phyloP scores from a whole-genome alignment of 1,140 invertebrate species.

The Nautilus pompilius region DNA sequence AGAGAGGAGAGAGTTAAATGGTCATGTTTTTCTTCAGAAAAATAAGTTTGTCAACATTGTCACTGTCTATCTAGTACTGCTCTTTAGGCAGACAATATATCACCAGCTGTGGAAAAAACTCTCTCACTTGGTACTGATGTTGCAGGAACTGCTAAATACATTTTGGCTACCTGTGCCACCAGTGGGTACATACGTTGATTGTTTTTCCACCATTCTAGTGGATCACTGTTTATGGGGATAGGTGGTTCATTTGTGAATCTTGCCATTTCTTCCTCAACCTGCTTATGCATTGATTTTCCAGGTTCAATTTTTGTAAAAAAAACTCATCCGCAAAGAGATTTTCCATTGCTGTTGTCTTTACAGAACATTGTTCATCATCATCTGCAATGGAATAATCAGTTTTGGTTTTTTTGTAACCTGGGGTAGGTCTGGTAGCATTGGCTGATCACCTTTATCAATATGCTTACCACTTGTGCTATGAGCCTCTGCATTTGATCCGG shows the following conservation, averaged over 20 bases:
- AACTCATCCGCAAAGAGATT: constrained; percentile 4
- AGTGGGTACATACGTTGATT: background rate
- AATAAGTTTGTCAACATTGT: constrained; percentile 11
- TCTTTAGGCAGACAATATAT: constrained; percentile 9
- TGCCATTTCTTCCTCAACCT: background rate
- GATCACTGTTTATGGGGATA: constrained; percentile 3
- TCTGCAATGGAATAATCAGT: background rate
- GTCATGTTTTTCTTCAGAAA: constrained; percentile 15
- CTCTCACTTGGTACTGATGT: constrained; percentile 18
- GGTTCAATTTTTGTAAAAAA: constrained; percentile 1
- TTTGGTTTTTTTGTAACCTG: background rate
- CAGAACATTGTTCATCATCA: background rate
- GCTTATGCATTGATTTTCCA: background rate
- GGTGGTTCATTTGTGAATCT: constrained; percentile 3
- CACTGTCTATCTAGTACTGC: constrained; percentile 8
- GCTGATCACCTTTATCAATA: too few species aligned
- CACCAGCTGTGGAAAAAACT: constrained; percentile 15
- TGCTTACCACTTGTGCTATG: too few species aligned
- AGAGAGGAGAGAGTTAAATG: too few species aligned
- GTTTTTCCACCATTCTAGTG: constrained; percentile 11
- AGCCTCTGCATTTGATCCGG: too few species aligned
- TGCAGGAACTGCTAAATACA: constrained; percentile 13
- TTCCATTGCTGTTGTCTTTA: background rate
- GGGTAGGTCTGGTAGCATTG: background rate
- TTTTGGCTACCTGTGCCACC: constrained; percentile 7